These are phyloP conservation scores for Takifugu flavidus DNA, from an alignment of 2,113 vertebrate species.

Conservation along the genomic window DNA sequence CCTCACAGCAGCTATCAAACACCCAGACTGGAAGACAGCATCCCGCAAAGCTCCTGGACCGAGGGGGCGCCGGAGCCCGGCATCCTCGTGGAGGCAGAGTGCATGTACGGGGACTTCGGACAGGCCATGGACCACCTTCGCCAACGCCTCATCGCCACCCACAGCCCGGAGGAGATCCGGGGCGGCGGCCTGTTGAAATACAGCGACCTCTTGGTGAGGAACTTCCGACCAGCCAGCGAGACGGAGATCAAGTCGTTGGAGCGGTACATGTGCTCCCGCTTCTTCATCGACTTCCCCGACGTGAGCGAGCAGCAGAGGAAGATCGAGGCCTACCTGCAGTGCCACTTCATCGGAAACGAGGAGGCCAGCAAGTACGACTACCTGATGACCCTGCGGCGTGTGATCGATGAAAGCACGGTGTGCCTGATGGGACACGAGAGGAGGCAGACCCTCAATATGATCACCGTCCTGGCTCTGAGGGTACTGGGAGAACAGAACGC, in stretches of 20 bases:
- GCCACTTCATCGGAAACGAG: constrained; percentile 89
- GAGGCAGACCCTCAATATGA: constrained; percentile 93
- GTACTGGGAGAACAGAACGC: constrained; percentile 92
- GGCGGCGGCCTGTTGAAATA: constrained; percentile 95
- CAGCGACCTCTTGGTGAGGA: constrained; percentile 88
- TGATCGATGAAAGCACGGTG: constrained; percentile 92
- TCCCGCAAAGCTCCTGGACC: constrained; percentile 14
- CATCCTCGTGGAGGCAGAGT: constrained; percentile 84
- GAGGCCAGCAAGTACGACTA: constrained; percentile 94
- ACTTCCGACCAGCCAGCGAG: constrained; percentile 86
- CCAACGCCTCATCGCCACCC: constrained; percentile 86
- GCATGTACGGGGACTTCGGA: constrained; percentile 91
- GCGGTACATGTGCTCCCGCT: constrained; percentile 97
- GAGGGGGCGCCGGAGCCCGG: constrained; percentile 37
- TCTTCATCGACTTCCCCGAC: constrained; percentile 97
- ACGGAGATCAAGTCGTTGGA: constrained; percentile 89
- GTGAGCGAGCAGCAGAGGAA: constrained; percentile 89
- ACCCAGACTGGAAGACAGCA: neutral
- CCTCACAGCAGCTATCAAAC: constrained; percentile 9
- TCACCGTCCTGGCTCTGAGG: constrained; percentile 87
- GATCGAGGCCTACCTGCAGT: constrained; percentile 90
- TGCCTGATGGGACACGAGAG: constrained; percentile 91
- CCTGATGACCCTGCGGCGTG: constrained; percentile 87
- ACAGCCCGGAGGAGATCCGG: constrained; percentile 92
- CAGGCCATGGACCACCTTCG: constrained; percentile 88